Evolutionary conservation across 2,888 invertebrate genomes (phyloP).

Genomic region (Alloscopus bannaensis): DNA sequence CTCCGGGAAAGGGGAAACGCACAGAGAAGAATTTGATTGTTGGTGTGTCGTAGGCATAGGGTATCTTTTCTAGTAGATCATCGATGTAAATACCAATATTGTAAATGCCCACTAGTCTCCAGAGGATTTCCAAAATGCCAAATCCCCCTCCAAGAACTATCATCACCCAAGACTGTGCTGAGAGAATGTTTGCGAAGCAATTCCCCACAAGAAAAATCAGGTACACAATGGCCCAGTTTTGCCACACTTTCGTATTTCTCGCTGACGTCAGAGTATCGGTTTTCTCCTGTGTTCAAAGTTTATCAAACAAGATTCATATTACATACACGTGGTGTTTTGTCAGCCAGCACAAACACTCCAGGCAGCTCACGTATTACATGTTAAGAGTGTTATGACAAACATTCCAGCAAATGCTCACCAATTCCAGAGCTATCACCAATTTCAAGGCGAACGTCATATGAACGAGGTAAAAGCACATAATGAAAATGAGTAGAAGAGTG

Average conservation of each 20-base stretch:
- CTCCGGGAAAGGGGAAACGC: constrained; percentile 55
- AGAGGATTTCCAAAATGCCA: constrained; percentile 57
- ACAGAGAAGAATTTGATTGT: constrained; percentile 65
- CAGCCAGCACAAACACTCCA: too few relatives aligned
- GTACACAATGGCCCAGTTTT: constrained; percentile 67
- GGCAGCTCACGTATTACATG: too few relatives aligned
- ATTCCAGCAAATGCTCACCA: constrained; percentile 45
- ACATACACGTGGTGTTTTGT: too few relatives aligned
- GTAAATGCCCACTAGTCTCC: constrained; percentile 68
- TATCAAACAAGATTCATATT: too few relatives aligned
- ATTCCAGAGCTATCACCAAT: constrained; percentile 50
- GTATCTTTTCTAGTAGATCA: constrained; percentile 53
- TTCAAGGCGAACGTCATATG: constrained; percentile 64
- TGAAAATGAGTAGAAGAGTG: constrained; percentile 44
- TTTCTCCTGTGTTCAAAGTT: constrained; percentile 52
- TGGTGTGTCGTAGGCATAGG: constrained; percentile 48
- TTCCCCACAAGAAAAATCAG: constrained; percentile 61
- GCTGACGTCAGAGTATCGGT: constrained; percentile 51
- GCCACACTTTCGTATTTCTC: constrained; percentile 66
- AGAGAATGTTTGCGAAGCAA: constrained; percentile 59
- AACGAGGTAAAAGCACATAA: constrained; percentile 59
- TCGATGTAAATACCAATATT: constrained; percentile 66
- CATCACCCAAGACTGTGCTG: constrained; percentile 39
- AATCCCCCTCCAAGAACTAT: constrained; percentile 18
- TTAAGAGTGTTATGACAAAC: too few relatives aligned